phyloP scores from a whole-genome alignment of 2,797 vertebrate genomes.

The Adrianichthys oophorus region DNA sequence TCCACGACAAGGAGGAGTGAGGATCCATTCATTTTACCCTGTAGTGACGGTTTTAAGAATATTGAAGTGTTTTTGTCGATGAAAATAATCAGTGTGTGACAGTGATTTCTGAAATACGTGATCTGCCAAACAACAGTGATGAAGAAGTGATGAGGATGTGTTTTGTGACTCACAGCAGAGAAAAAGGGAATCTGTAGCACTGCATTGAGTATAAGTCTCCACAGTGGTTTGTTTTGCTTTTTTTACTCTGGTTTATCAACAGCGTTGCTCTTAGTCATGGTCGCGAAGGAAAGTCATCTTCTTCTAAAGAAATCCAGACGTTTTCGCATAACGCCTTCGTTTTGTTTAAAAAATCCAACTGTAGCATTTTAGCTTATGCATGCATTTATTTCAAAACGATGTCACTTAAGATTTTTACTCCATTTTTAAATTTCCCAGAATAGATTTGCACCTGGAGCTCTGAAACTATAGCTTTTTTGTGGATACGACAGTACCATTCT shows the following conservation, averaged over 20 bases:
- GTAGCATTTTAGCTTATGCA: conserved; percentile 37
- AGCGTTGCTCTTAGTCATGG: conserved; percentile 11
- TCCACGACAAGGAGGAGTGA: conserved; percentile 77
- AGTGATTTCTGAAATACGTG: conserved; percentile 55
- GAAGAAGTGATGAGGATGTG: conserved; percentile 34
- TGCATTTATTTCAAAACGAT: conserved; percentile 9
- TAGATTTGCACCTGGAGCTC: not conserved
- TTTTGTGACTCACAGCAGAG: conserved; percentile 37
- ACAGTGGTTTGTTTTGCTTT: conserved; percentile 10
- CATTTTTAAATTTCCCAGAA: not conserved
- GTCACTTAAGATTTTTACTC: not conserved
- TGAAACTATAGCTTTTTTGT: conserved; percentile 5
- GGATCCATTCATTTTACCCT: conserved; percentile 34
- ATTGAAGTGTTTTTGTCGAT: conserved; percentile 48
- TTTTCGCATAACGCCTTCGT: conserved; percentile 29
- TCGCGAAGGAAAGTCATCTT: conserved; percentile 21
- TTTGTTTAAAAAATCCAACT: conserved; percentile 24
- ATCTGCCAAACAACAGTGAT: conserved; percentile 69
- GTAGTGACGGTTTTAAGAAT: conserved; percentile 44
- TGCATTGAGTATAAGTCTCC: conserved; percentile 29
- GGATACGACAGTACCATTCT: conserved; percentile 10
- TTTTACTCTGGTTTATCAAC: conserved; percentile 15
- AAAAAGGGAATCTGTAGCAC: conserved; percentile 31
- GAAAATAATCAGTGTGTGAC: conserved; percentile 51
- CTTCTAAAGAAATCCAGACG: conserved; percentile 18